Evolutionary conservation across 1,140 invertebrate species (phyloP), one percentile per base, ranked within the genome.

Genomic region (Stegodyphus mimosarum): DNA sequence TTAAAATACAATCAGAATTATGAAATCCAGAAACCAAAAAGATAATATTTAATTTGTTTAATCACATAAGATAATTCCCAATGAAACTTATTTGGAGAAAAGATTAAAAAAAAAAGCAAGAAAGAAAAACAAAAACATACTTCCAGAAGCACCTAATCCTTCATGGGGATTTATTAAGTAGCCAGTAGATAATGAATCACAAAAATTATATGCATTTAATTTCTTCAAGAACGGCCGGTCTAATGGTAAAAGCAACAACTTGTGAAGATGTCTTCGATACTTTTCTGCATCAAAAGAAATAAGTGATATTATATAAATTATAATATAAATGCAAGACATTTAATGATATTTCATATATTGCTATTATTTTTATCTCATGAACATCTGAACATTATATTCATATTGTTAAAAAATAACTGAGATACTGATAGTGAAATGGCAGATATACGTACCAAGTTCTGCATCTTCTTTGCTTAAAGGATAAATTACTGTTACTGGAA

Each of bases 141-240:
- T 91, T 88, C 91, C 91, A 78, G 90, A 91, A 86, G 90, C 81
- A 5, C 89, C 79, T 63, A 95, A 88, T 7, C 93, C 92, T 83
- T 92, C 88, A 89, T 98, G 96, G 4, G 95, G 94, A 90, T 96
- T 96, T 7, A 94, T 89, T 48, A 97, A 89, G 64, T 93, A 92
- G 10, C 91, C 91, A 86, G 90, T 91, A 6, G 86, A 87, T 51
- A 89, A 88, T 18, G 88, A 87, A 72, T 94, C 92, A 50, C 91
- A 89, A 89, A 95, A 94, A 15, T 91, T 89, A 83, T 93, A 92
- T 53, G 91, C 90, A 90, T 96, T 96, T 5, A 92, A 92, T 87
- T 92, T 90, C 73, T 94, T 92, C 88, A 98, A 95, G 80, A 93
- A 90, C 2, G 96, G 96, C 74, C 92, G 91, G 69, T 92, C 93